These are phyloP conservation scores for Drosophila demipolita DNA, from an alignment of 2,888 invertebrate genomes.

Conservation along the genomic window DNA sequence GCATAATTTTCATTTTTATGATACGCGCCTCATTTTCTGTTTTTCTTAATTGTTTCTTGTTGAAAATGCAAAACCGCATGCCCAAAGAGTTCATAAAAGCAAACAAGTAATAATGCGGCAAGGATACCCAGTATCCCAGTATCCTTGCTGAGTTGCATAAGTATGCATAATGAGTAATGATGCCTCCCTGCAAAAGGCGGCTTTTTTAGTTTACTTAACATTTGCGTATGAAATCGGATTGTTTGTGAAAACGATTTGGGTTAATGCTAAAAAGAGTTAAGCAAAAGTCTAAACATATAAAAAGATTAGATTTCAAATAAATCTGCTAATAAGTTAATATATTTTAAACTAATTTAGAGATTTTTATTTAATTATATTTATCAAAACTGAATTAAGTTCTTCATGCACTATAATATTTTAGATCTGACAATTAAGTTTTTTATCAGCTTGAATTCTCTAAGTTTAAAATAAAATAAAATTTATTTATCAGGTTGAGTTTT, in stretches of 20 bases:
- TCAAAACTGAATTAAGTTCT: too few species aligned
- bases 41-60: conserved; percentile 72
- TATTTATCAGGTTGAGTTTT: background rate
- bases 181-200: background rate
- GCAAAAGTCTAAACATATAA: background rate
- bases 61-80: conserved; percentile 41
- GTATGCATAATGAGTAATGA: conserved; percentile 4
- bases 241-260: background rate
- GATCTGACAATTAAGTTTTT: background rate
- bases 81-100: conserved; percentile 26
- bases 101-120: conserved; percentile 9
- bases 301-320: background rate
- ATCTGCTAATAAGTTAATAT: background rate
- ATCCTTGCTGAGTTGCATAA: background rate
- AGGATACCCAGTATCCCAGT: background rate
- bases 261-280: background rate
- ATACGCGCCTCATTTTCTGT: conserved; percentile 54
- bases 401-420: too few species aligned
- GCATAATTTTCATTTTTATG: conserved; percentile 73
- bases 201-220: background rate
- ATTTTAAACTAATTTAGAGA: background rate
- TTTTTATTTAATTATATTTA: too few species aligned
- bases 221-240: background rate
- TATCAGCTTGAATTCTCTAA: background rate
- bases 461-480: too few species aligned